Percentiles rank a stretch among this genome's conserved stretches.
Conservation (phyloP, 2,113 vertebrate species). For the Campylomormyrus tamandua region DNA sequence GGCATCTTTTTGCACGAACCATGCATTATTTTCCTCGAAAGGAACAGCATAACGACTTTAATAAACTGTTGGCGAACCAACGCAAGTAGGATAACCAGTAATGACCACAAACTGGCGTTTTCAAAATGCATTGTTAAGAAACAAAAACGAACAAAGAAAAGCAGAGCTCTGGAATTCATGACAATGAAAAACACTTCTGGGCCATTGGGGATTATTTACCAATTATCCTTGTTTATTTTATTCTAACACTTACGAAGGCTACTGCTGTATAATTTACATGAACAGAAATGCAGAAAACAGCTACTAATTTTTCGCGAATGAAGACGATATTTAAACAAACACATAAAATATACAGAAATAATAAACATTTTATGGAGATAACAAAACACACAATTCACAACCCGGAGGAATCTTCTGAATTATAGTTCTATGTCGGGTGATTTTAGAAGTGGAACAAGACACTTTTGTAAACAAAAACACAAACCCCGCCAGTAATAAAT, state of each 20-base stretch:
- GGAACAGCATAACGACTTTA: background rate
- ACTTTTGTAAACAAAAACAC: background rate
- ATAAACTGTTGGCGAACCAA: background rate
- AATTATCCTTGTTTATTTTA: slow-evolving; percentile 8
- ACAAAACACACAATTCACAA: background rate
- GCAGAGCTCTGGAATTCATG: background rate
- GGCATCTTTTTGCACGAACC: slow-evolving; percentile 22
- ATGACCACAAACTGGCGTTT: background rate
- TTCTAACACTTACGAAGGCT: background rate
- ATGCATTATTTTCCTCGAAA: slow-evolving; percentile 15
- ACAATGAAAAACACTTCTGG: background rate
- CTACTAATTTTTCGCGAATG: background rate
- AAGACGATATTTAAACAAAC: background rate
- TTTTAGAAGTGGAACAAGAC: background rate
- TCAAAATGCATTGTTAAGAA: background rate
- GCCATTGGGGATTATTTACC: background rate
- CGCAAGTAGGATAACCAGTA: background rate
- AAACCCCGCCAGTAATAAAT: background rate
- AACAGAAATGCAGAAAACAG: background rate
- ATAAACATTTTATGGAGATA: slow-evolving; percentile 5
- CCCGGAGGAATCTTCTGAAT: background rate
- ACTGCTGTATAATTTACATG: background rate
- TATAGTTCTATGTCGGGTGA: background rate
- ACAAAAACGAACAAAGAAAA: background rate
- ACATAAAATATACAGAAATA: slow-evolving; percentile 2